Conservation (phyloP, 2,888 invertebrate species). For the Dichetophora obliterata region DNA sequence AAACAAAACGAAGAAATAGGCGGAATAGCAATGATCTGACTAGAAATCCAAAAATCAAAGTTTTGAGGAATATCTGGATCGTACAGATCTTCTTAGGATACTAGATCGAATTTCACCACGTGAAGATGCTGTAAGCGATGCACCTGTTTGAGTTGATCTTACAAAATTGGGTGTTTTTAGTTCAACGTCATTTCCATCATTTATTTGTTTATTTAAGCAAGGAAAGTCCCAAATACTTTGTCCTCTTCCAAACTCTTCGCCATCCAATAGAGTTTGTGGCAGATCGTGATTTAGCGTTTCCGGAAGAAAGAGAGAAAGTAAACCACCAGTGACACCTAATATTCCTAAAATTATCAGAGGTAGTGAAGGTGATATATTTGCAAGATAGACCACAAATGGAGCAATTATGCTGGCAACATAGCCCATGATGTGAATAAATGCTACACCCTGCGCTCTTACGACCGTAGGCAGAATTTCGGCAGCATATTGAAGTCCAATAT, state of each 20-base stretch:
- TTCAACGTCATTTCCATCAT: constrained; percentile 62
- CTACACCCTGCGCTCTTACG: constrained; percentile 88
- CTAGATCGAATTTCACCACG: constrained; percentile 77
- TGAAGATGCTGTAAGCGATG: constrained; percentile 74
- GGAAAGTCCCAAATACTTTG: constrained; percentile 88
- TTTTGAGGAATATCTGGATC: constrained; percentile 71
- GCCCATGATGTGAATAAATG: constrained; percentile 88
- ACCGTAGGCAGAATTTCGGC: constrained; percentile 90
- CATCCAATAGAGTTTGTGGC: constrained; percentile 88
- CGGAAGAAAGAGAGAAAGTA: constrained; percentile 83
- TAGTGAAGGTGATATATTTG: constrained; percentile 78
- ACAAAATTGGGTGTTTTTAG: constrained; percentile 63
- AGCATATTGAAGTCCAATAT: constrained; percentile 90
- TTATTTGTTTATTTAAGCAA: constrained; percentile 77
- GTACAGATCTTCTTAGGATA: constrained; percentile 72
- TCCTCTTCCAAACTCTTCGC: constrained; percentile 85
- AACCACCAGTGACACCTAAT: constrained; percentile 81
- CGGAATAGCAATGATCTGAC: neutral
- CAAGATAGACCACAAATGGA: constrained; percentile 87
- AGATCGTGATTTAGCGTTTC: constrained; percentile 89
- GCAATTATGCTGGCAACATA: constrained; percentile 86
- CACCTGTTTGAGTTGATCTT: constrained; percentile 66
- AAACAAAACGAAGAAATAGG: neutral
- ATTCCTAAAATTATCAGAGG: constrained; percentile 85
- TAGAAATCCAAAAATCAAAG: constrained; percentile 50